phyloP scores from a whole-genome alignment of 23 tunicate genomes.

The Oikopleura dioica region DNA sequence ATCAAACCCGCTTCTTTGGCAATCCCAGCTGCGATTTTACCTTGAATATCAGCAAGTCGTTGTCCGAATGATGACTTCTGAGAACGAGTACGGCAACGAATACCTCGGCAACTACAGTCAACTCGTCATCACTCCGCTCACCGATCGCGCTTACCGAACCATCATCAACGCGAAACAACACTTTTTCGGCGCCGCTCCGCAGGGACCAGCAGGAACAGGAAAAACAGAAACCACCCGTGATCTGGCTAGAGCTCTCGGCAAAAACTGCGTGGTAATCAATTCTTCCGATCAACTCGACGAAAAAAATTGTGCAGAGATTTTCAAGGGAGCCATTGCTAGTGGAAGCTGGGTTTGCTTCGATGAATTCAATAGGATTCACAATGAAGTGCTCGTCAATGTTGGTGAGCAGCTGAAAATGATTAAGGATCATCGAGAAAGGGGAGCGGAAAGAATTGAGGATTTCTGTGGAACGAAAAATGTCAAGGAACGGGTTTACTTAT shows the following conservation, averaged over 20 bases:
- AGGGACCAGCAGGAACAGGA: slow-evolving; percentile 89
- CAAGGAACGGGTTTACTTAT: no score
- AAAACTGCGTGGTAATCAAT: slow-evolving; percentile 89
- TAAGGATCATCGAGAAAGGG: no score
- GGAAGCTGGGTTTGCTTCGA: slow-evolving; percentile 98
- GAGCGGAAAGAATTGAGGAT: no score
- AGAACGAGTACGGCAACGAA: slow-evolving; percentile 69
- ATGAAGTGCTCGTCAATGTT: slow-evolving; percentile 73
- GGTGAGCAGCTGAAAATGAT: slow-evolving; percentile 84
- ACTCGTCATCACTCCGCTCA: slow-evolving; percentile 80
- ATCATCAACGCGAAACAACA: slow-evolving; percentile 66
- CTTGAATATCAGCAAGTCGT: slow-evolving; percentile 22
- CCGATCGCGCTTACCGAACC: slow-evolving; percentile 76
- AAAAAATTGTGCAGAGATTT: slow-evolving; percentile 85
- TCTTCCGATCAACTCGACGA: slow-evolving; percentile 93
- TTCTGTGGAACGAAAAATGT: no score
- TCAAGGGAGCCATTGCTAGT: slow-evolving; percentile 79
- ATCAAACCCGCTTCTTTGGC: no score
- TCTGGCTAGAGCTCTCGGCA: slow-evolving; percentile 81
- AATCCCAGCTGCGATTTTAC: no score
- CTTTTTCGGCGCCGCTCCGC: slow-evolving; percentile 90
- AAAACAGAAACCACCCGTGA: slow-evolving; percentile 88
- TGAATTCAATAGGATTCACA: slow-evolving; percentile 89
- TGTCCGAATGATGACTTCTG: slow-evolving; percentile 88
- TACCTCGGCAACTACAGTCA: slow-evolving; percentile 74